Conservation (phyloP, 2,797 vertebrate genomes). For the Trichosurus vulpecula region DNA sequence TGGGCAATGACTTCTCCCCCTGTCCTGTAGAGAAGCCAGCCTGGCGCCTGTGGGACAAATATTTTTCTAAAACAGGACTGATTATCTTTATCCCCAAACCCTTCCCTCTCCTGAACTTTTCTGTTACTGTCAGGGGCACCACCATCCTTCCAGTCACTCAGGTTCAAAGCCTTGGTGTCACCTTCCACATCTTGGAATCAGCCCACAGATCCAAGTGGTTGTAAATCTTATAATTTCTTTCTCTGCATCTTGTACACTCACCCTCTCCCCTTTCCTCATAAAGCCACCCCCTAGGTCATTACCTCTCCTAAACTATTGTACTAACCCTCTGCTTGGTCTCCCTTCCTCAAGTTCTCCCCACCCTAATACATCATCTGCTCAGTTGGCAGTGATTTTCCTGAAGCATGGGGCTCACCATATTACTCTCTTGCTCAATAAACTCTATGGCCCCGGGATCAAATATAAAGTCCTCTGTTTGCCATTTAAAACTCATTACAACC, state of each 20-base stretch:
- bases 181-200: neutral
- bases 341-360: neutral
- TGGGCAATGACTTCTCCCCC: neutral
- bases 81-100: neutral
- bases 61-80: neutral
- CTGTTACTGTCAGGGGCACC: neutral
- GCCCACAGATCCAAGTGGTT: neutral
- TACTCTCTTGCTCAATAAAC: neutral
- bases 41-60: neutral
- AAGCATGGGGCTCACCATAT: neutral
- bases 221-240: neutral
- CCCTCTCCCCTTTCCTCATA: neutral
- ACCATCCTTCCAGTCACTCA: neutral
- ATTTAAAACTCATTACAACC: neutral
- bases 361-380: neutral
- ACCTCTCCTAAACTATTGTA: neutral
- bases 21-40: neutral
- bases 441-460: neutral
- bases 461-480: neutral
- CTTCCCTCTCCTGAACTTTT: neutral
- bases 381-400: neutral
- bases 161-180: neutral
- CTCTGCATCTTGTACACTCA: neutral
- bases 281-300: neutral
- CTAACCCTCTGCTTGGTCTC: neutral